Conservation (phyloP, 2,888 invertebrate species). For the Machimus atricapillus region DNA sequence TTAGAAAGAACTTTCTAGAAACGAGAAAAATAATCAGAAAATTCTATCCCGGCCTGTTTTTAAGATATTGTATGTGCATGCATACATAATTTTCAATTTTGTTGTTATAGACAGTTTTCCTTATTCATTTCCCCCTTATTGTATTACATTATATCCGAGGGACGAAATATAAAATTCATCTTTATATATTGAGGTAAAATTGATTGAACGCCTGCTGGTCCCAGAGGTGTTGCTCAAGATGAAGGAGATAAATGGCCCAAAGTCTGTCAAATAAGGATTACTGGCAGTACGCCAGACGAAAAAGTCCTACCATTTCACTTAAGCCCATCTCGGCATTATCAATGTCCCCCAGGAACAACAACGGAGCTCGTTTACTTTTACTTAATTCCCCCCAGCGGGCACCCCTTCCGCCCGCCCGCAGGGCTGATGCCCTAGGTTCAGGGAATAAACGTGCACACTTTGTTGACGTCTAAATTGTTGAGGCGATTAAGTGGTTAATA, state of each 20-base stretch:
- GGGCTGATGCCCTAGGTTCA: background rate
- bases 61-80: background rate
- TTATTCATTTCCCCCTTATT: background rate
- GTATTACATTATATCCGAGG: background rate
- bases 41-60: background rate
- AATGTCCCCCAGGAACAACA: background rate
- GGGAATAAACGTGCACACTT: background rate
- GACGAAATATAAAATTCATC: background rate
- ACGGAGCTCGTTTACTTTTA: background rate
- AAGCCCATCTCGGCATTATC: background rate
- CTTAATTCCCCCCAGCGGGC: background rate
- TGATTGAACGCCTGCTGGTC: background rate
- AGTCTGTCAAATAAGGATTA: background rate
- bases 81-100: background rate
- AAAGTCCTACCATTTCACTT: background rate
- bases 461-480: constrained; percentile 43
- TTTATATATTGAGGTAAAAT: background rate
- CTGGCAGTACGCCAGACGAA: background rate
- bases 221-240: background rate
- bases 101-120: background rate
- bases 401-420: background rate
- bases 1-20: too few relatives aligned
- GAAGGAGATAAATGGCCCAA: background rate
- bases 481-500: constrained; percentile 46
- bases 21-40: too few relatives aligned